phyloP scores from a whole-genome alignment of 2,888 invertebrate genomes.

The Biston stratarius region DNA sequence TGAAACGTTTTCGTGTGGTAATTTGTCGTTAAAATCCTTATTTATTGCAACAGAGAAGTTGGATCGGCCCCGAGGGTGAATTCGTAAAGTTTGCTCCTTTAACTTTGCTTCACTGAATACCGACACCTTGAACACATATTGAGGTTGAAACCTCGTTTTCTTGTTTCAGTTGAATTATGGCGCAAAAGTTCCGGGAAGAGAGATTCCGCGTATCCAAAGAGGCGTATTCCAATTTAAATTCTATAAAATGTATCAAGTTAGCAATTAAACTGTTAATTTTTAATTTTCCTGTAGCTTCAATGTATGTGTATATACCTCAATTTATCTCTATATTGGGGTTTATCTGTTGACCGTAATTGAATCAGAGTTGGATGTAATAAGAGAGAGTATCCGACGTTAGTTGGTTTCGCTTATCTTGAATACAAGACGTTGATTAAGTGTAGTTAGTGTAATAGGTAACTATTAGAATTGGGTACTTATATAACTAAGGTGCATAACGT shows the following conservation, averaged over 20 bases:
- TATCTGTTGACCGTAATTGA: no score
- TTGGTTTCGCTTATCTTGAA: no score
- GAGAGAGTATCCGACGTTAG: no score
- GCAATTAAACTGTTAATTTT: neutral
- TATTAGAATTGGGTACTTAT: no score
- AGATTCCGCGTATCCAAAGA: slow-evolving; percentile 3
- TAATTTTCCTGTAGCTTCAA: no score
- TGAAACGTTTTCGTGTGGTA: slow-evolving; percentile 81
- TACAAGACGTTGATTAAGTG: no score
- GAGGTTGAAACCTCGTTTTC: slow-evolving; percentile 80
- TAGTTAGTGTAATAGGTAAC: no score
- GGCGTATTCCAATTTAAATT: slow-evolving; percentile 4
- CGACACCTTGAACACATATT: slow-evolving; percentile 84
- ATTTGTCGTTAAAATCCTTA: slow-evolving; percentile 86
- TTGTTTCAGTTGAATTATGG: slow-evolving; percentile 79
- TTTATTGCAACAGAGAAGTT: slow-evolving; percentile 84
- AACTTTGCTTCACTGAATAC: slow-evolving; percentile 81
- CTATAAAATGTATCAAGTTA: neutral
- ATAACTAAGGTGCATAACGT: no score
- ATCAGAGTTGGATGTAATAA: no score
- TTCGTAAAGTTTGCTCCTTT: slow-evolving; percentile 82
- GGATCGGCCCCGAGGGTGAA: slow-evolving; percentile 81
- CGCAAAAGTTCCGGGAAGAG: slow-evolving; percentile 24
- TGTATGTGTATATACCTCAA: no score
- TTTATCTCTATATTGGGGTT: no score